Evolutionary conservation across 2,888 invertebrate genomes (phyloP), one percentile per base, ranked within the genome.

Genomic region (Lymantria monacha): DNA sequence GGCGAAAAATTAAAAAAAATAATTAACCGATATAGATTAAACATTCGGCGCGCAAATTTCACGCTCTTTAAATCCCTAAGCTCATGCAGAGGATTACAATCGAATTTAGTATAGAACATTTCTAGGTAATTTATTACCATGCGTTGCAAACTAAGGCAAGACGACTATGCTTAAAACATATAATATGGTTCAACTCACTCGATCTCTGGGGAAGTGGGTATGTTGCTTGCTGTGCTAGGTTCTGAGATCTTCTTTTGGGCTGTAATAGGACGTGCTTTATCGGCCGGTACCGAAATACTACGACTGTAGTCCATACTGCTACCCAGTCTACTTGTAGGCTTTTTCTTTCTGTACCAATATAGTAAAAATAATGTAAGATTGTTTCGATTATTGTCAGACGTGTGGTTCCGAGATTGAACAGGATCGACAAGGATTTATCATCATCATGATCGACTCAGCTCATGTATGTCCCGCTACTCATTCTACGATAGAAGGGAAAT

Each of bases 271-370:
- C 91, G 81, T 9, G 93, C 89, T 68, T 96, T 94, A 66, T 97
- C 97, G 0, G 95, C 95, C 0, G 97, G 97, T 1, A 97, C 96
- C 0, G 97, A 97, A 63, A 97, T 95, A 74, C 97, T 97, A 55
- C 98, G 93, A 64, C 94, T 95, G 75, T 96, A 96, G 76, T 97
- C 97, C 49, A 95, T 94, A 46, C 76, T 91, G 46, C 87, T 86
- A 2, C 91, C 83, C 44, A 93, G 84, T 61, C 94, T 84, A 64
- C 94, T 92, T 40, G 93, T 87, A 63, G 94, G 93, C 75, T 96
- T 95, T 86, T 95, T 95, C 86, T 97, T 94, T 76, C 96, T 96
- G 66, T 9, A 66, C 65, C 31, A 7, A 9, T 40, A 8, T 22
- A 3, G 5, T 22, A 2, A 22, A 22, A 3, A 22, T 22, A 12